These are phyloP conservation scores for silkworm (Bombyx mori) DNA, from an alignment of 1,140 invertebrate genomes.

Conservation along the genomic window DNA sequence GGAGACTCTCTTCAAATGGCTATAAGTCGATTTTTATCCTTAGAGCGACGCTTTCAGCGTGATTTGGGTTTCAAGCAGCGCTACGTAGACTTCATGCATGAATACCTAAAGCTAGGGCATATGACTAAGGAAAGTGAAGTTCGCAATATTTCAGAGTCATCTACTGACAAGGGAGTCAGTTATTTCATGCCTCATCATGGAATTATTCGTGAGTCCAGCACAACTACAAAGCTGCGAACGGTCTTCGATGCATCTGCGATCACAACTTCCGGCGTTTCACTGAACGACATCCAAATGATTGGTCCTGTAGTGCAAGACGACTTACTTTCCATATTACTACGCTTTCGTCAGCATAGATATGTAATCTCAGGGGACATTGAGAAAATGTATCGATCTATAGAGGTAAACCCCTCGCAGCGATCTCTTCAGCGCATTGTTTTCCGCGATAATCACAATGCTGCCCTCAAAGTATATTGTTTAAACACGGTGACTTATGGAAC, in stretches of 20 bases:
- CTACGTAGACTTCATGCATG: conserved; percentile 37
- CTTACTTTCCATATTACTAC: conserved; percentile 25
- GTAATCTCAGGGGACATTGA: conserved; percentile 26
- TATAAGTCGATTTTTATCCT: no score
- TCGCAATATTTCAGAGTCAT: no score
- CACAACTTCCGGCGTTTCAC: conserved; percentile 20
- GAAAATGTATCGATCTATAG: conserved; percentile 39
- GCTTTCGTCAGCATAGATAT: conserved; percentile 24
- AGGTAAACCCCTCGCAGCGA: conserved; percentile 23
- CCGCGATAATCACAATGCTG: conserved; percentile 8
- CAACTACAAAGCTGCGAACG: conserved; percentile 33
- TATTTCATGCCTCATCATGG: conserved; percentile 55
- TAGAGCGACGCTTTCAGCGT: conserved; percentile 11
- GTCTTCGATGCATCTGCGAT: conserved; percentile 36
- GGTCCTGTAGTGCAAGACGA: conserved; percentile 37
- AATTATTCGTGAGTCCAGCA: conserved; percentile 31
- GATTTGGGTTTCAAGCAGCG: conserved; percentile 16
- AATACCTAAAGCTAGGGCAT: conserved; percentile 41
- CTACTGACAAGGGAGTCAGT: neutral
- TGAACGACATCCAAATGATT: conserved; percentile 27
- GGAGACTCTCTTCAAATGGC: no score
- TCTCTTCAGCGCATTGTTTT: conserved; percentile 40
- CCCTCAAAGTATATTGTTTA: conserved; percentile 8
- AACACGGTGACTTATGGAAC: conserved; percentile 34
- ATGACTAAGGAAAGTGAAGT: conserved; percentile 24